These are phyloP conservation scores for Delichon dasypus DNA, from an alignment of 2,797 vertebrate species.

Conservation along the genomic window DNA sequence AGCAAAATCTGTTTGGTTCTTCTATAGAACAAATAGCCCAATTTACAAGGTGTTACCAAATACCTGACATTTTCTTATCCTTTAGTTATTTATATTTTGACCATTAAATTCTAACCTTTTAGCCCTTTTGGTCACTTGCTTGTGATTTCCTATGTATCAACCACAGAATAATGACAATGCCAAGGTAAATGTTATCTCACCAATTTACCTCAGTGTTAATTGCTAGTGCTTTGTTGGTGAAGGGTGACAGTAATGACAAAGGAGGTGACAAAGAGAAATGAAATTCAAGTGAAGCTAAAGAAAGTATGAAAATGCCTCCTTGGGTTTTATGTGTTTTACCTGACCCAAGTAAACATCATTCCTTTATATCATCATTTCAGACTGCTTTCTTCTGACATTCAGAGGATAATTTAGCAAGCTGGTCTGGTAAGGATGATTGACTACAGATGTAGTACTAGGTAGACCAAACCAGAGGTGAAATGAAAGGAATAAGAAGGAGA, in stretches of 20 bases:
- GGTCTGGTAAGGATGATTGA: constrained; percentile 26
- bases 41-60: background rate
- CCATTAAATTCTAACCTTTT: constrained; percentile 37
- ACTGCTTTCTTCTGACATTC: constrained; percentile 48
- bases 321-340: constrained; percentile 36
- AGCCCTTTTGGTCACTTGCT: constrained; percentile 24
- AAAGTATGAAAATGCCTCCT: constrained; percentile 47
- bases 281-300: constrained; percentile 40
- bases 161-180: background rate
- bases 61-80: background rate
- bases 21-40: background rate
- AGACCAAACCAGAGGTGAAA: constrained; percentile 23
- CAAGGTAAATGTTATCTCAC: constrained; percentile 32
- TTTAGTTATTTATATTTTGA: constrained; percentile 30
- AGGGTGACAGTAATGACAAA: constrained; percentile 23
- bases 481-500: background rate
- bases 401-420: constrained; percentile 53
- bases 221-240: background rate
- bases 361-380: constrained; percentile 58
- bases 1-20: background rate
- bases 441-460: constrained; percentile 20
- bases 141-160: constrained; percentile 6
- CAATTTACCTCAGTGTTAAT: constrained; percentile 41
- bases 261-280: constrained; percentile 5
- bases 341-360: constrained; percentile 16